A percentile compares a stretch with the other conserved stretches of the same genome.
Conservation (phyloP, 2,888 invertebrate species). For the Dynastes grantii region DNA sequence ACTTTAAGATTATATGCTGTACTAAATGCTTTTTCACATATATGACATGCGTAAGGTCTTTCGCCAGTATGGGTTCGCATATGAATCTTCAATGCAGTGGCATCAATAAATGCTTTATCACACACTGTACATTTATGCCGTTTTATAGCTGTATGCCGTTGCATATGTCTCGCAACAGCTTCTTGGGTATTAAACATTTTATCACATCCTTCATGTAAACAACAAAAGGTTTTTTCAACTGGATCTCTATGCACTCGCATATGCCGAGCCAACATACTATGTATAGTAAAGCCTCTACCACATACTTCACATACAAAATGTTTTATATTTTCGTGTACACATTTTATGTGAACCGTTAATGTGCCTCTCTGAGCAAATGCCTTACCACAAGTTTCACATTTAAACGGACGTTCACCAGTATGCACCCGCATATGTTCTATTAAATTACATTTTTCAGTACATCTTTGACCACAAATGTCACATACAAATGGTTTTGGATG, state of each 20-base stretch:
- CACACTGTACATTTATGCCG: slow-evolving; percentile 49
- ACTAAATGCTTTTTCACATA: slow-evolving; percentile 36
- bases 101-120: slow-evolving; percentile 48
- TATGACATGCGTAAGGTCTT: neutral
- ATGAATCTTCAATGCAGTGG: slow-evolving; percentile 39
- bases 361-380: slow-evolving; percentile 32
- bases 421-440: slow-evolving; percentile 29
- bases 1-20: slow-evolving; percentile 24
- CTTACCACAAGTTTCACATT: slow-evolving; percentile 36
- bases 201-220: slow-evolving; percentile 13
- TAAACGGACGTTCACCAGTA: slow-evolving; percentile 46
- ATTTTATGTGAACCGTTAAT: slow-evolving; percentile 18
- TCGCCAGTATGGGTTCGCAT: slow-evolving; percentile 49
- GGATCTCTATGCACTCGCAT: neutral
- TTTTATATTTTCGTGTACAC: slow-evolving; percentile 13
- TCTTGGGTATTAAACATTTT: slow-evolving; percentile 46
- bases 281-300: slow-evolving; percentile 18
- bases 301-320: slow-evolving; percentile 36
- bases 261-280: slow-evolving; percentile 7
- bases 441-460: neutral
- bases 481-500: slow-evolving; percentile 24
- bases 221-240: slow-evolving; percentile 19
- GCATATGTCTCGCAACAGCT: slow-evolving; percentile 21
- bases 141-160: slow-evolving; percentile 33
- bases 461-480: slow-evolving; percentile 27